These are phyloP conservation scores for Erynnis tages DNA, from an alignment of 2,888 invertebrate genomes.

Conservation along the genomic window DNA sequence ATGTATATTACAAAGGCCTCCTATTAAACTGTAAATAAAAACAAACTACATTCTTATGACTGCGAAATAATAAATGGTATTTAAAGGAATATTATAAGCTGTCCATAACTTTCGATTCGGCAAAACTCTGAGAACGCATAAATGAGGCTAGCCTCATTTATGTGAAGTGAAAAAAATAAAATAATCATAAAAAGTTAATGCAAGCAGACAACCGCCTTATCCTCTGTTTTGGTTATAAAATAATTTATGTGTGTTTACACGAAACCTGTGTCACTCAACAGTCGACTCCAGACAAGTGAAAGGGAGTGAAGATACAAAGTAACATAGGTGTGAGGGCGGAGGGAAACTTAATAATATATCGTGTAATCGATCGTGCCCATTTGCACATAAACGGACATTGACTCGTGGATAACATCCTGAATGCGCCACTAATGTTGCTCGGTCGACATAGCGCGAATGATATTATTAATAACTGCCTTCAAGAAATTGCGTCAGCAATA, in stretches of 20 bases:
- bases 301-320: slow-evolving; percentile 1
- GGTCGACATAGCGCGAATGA: slow-evolving; percentile 21
- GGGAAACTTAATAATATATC: slow-evolving; percentile 12
- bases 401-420: slow-evolving; percentile 39
- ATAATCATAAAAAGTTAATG: neutral
- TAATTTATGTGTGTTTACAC: neutral
- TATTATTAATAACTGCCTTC: slow-evolving; percentile 25
- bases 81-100: neutral
- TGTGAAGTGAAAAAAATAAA: neutral
- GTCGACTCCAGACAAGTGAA: slow-evolving; percentile 12
- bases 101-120: slow-evolving; percentile 2
- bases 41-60: neutral
- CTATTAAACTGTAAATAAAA: no score
- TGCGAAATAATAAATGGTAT: no score
- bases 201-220: neutral
- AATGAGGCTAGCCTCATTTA: neutral
- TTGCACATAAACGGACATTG: slow-evolving; percentile 42
- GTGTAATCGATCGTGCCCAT: slow-evolving; percentile 29
- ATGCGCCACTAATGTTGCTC: slow-evolving; percentile 21
- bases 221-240: slow-evolving; percentile 2
- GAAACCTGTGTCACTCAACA: slow-evolving; percentile 2
- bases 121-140: no score
- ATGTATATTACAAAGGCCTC: neutral
- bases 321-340: neutral
- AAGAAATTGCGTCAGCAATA: slow-evolving; percentile 24